phyloP scores from a whole-genome alignment of 2,113 vertebrate species.

The Ammodytes dubius region DNA sequence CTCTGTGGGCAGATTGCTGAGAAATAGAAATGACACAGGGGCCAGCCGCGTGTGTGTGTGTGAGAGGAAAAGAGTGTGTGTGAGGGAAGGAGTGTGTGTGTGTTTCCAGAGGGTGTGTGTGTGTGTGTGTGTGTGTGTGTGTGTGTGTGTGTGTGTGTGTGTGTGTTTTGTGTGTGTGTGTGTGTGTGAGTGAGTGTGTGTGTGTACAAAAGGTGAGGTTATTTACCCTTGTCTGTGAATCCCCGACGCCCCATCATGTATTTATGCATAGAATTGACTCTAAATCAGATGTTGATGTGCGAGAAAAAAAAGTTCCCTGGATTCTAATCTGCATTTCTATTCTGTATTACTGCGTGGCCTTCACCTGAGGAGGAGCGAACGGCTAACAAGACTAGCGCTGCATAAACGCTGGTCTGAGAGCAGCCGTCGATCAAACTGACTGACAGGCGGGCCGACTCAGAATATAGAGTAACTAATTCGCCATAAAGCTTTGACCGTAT shows the following conservation, averaged over 20 bases:
- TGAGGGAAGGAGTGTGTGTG: conserved; percentile 51
- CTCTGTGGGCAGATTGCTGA: conserved; percentile 80
- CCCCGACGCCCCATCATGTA: conserved; percentile 78
- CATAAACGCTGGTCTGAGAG: conserved; percentile 71
- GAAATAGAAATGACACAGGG: conserved; percentile 82
- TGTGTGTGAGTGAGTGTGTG: conserved; percentile 41
- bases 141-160: conserved; percentile 52
- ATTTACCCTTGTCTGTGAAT: conserved; percentile 83
- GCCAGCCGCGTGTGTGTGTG: conserved; percentile 64
- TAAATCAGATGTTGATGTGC: conserved; percentile 82
- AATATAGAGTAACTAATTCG: conserved; percentile 42
- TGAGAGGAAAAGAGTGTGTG: conserved; percentile 41
- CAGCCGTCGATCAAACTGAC: conserved; percentile 78
- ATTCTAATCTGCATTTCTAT: conserved; percentile 83
- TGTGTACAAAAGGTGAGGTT: conserved; percentile 76
- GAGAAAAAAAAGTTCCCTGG: conserved; percentile 68
- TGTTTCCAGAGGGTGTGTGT: conserved; percentile 38
- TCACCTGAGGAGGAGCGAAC: conserved; percentile 72
- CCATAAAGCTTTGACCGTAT: neutral
- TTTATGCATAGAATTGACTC: conserved; percentile 86
- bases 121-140: conserved; percentile 45
- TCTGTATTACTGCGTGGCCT: conserved; percentile 77
- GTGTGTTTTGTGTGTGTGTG: conserved; percentile 52
- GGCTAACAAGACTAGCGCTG: conserved; percentile 65
- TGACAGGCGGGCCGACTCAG: conserved; percentile 64